phyloP scores from a whole-genome alignment of 2,888 invertebrate genomes.

The Cephus pygmeus region DNA sequence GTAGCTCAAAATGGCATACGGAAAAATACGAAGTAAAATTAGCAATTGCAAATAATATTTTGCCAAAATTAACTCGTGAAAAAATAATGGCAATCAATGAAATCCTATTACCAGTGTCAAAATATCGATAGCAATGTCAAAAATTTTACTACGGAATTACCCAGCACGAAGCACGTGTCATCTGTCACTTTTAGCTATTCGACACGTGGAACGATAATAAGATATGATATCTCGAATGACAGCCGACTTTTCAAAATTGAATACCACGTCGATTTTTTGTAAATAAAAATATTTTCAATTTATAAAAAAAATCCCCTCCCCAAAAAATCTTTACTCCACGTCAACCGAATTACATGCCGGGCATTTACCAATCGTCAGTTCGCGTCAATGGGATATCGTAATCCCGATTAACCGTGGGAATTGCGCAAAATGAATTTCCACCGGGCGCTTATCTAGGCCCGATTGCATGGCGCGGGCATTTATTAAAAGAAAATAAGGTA shows the following conservation, averaged over 20 bases:
- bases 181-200: no score
- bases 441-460: slow-evolving; percentile 7
- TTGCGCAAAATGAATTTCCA: slow-evolving; percentile 26
- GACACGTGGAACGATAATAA: no score
- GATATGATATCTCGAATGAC: not conserved
- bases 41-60: no score
- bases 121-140: no score
- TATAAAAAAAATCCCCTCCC: not conserved
- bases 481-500: slow-evolving; percentile 23
- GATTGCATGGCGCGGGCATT: slow-evolving; percentile 4
- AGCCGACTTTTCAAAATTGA: not conserved
- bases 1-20: no score
- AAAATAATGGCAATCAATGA: no score
- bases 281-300: not conserved
- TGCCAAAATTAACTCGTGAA: no score
- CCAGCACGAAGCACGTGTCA: no score
- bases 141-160: no score
- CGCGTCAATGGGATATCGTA: not conserved
- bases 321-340: no score
- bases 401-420: slow-evolving; percentile 19
- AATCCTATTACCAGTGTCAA: no score
- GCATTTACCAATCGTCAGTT: not conserved
- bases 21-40: no score
- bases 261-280: not conserved
- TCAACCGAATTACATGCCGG: not conserved